Percentiles rank a stretch among this genome's conserved stretches.
Evolutionary conservation across 2,888 invertebrate species (phyloP).

Genomic region (Sycophila texana): DNA sequence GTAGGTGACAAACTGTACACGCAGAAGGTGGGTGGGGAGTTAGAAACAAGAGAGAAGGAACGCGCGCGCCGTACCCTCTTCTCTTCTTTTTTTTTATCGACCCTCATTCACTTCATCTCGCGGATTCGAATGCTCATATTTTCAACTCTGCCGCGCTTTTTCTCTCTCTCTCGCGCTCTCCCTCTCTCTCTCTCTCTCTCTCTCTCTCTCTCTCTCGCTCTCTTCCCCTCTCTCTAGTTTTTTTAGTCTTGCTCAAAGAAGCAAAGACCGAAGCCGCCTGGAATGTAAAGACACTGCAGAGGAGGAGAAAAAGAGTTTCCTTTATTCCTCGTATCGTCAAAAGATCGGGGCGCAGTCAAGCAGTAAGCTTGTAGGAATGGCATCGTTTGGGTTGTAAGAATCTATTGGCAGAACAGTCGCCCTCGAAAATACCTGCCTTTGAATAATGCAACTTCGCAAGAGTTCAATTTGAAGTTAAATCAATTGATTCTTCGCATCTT

Average conservation of each 20-base stretch:
- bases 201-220: background rate
- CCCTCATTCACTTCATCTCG: conserved; percentile 10
- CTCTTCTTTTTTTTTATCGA: conserved; percentile 23
- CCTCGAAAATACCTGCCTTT: too few species aligned
- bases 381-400: conserved; percentile 72
- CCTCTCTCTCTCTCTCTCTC: background rate
- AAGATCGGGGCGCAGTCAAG: conserved; percentile 69
- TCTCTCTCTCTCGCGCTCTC: background rate
- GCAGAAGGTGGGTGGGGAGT: background rate
- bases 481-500: too few species aligned
- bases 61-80: background rate
- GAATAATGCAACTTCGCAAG: too few species aligned
- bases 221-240: too few species aligned
- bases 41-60: conserved; percentile 5
- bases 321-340: conserved; percentile 57
- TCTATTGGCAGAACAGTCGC: conserved; percentile 57
- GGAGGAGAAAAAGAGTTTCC: background rate
- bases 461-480: too few species aligned
- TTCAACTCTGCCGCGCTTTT: conserved; percentile 2
- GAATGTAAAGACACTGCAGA: conserved; percentile 7
- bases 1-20: conserved; percentile 22
- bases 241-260: background rate
- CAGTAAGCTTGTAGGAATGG: conserved; percentile 72
- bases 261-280: conserved; percentile 25
- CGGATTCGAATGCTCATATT: conserved; percentile 35